phyloP scores from a whole-genome alignment of 1,140 invertebrate genomes.

The Pemphigus obesinymphae region DNA sequence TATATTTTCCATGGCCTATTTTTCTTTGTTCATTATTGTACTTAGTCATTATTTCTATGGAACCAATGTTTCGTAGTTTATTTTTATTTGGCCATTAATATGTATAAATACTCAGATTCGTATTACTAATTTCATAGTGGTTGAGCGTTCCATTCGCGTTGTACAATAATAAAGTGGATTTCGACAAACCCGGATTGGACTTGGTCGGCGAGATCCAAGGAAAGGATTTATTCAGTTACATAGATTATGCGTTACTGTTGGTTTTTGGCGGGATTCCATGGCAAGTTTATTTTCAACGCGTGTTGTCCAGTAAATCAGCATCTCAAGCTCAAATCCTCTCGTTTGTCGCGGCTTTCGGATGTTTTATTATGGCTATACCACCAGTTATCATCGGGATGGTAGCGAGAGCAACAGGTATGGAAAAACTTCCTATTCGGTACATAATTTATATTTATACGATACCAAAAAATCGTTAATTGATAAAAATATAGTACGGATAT shows the following conservation, averaged over 20 bases:
- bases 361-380: conserved; percentile 93
- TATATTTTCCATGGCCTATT: too few species aligned
- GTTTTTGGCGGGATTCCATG: conserved; percentile 98
- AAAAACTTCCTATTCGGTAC: too few species aligned
- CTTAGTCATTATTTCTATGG: too few species aligned
- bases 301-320: conserved; percentile 91
- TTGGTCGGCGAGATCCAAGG: conserved; percentile 81
- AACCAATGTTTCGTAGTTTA: too few species aligned
- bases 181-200: conserved; percentile 74
- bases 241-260: conserved; percentile 86
- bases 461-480: too few species aligned
- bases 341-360: conserved; percentile 93
- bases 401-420: conserved; percentile 87
- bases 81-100: neutral
- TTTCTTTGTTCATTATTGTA: too few species aligned
- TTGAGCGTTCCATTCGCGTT: conserved; percentile 96
- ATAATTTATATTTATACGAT: too few species aligned
- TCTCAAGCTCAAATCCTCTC: conserved; percentile 87
- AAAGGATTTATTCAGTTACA: conserved; percentile 72
- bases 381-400: conserved; percentile 94
- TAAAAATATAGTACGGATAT: too few species aligned
- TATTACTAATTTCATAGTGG: conserved; percentile 61
- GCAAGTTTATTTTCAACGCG: conserved; percentile 98
- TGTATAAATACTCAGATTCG: too few species aligned
- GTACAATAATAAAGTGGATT: conserved; percentile 75